Conservation (phyloP, 2,113 vertebrate species). For the Rhegmatorhina hoffmannsi region DNA sequence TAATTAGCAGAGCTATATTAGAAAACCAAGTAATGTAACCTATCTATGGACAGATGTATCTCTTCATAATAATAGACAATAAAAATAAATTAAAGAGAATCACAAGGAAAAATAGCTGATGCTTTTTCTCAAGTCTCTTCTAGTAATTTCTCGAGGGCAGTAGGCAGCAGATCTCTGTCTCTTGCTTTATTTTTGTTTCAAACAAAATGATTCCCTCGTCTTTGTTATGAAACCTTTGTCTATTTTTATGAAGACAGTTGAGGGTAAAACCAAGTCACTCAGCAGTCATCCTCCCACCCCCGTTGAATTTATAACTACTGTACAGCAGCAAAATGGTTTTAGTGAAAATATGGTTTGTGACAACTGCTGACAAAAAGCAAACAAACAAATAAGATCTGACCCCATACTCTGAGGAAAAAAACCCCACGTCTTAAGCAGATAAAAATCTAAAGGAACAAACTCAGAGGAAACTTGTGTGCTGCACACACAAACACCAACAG, state of each 20-base stretch:
- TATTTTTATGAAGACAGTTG: not conserved
- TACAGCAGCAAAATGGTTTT: not conserved
- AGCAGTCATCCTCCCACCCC: not conserved
- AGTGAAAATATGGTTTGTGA: not conserved
- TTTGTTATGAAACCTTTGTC: not conserved
- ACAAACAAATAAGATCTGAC: not conserved
- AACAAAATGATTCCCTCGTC: not conserved
- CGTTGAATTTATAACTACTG: not conserved
- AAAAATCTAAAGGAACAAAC: not conserved
- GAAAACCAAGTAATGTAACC: conserved; percentile 9
- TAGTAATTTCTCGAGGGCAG: not conserved
- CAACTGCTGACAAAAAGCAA: not conserved
- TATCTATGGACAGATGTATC: conserved; percentile 19
- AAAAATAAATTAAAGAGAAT: conserved; percentile 44
- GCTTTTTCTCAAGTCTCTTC: conserved; percentile 20
- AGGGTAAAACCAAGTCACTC: not conserved
- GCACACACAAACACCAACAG: not conserved
- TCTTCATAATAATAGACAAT: conserved; percentile 21
- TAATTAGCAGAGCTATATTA: conserved; percentile 54
- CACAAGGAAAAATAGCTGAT: conserved; percentile 7
- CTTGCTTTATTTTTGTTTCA: not conserved
- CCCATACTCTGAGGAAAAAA: not conserved
- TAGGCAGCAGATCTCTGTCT: not conserved
- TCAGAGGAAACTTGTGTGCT: not conserved
- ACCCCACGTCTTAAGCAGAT: not conserved